These are phyloP conservation scores for Ypsolopha scabrella DNA, from an alignment of 2,888 invertebrate genomes.

Conservation along the genomic window DNA sequence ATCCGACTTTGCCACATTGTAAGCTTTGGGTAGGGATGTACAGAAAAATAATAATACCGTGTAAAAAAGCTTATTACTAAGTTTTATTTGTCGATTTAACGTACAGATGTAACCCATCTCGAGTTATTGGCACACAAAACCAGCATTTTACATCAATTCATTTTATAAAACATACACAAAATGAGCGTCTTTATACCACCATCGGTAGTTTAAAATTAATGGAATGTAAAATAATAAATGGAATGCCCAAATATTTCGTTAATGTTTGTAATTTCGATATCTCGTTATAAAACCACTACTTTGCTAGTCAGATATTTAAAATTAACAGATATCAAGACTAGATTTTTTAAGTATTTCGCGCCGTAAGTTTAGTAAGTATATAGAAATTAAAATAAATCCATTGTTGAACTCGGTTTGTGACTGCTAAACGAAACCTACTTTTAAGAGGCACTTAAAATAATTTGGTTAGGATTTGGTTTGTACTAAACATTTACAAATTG, in stretches of 20 bases:
- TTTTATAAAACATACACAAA: constrained; percentile 4
- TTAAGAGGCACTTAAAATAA: constrained; percentile 39
- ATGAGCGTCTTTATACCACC: constrained; percentile 37
- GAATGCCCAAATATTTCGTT: constrained; percentile 1
- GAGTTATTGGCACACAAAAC: constrained; percentile 63
- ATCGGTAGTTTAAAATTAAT: constrained; percentile 27
- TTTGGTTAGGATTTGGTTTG: constrained; percentile 49
- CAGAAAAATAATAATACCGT: constrained; percentile 20
- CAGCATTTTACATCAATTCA: constrained; percentile 25
- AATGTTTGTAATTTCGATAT: no score
- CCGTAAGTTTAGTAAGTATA: constrained; percentile 33
- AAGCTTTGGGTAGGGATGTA: no score
- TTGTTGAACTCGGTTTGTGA: constrained; percentile 40
- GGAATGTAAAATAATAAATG: constrained; percentile 38
- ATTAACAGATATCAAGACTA: constrained; percentile 54
- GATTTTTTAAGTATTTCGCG: constrained; percentile 56
- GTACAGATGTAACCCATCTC: constrained; percentile 61
- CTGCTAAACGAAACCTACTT: constrained; percentile 17
- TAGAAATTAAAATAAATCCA: constrained; percentile 13
- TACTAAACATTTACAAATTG: constrained; percentile 21
- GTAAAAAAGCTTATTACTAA: constrained; percentile 65
- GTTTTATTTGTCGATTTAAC: constrained; percentile 69
- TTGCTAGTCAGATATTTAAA: constrained; percentile 36
- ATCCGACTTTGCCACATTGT: no score
- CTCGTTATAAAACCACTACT: background rate